Conservation (phyloP, 2,797 vertebrate genomes). For the Halcyon leucocephala region DNA sequence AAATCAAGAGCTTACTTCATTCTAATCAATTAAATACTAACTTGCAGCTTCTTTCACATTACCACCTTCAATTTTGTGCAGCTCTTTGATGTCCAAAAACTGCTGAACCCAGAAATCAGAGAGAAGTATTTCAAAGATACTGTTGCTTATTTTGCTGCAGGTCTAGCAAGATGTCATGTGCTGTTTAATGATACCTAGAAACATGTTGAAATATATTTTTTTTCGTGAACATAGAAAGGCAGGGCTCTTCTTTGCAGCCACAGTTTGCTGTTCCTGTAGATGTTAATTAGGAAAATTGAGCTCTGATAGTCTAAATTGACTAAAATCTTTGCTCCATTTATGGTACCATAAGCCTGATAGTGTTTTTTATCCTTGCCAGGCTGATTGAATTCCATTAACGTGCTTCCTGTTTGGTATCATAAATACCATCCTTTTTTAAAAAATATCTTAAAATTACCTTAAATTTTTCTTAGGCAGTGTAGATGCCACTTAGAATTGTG, state of each 20-base stretch:
- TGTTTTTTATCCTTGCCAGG: not conserved
- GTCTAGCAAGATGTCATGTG: not conserved
- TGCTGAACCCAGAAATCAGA: not conserved
- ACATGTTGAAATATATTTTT: not conserved
- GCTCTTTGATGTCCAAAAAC: not conserved
- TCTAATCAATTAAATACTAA: conserved; percentile 17
- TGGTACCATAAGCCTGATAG: not conserved
- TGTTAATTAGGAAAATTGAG: conserved; percentile 47
- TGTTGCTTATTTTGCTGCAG: not conserved
- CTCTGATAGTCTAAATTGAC: conserved; percentile 1
- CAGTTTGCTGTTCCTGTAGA: not conserved
- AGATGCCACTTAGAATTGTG: not conserved
- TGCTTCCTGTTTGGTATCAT: not conserved
- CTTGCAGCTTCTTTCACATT: not conserved
- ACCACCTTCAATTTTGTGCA: not conserved
- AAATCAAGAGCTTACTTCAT: not conserved
- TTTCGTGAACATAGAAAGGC: not conserved
- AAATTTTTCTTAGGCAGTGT: not conserved
- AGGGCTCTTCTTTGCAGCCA: not conserved
- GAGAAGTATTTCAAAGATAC: not conserved
- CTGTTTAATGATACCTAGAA: not conserved
- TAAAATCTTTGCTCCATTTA: conserved; percentile 35
- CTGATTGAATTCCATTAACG: conserved; percentile 35
- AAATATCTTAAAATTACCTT: not conserved
- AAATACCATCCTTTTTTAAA: not conserved